phyloP scores from a whole-genome alignment of 1,140 invertebrate genomes.

The Amyelois transitella region DNA sequence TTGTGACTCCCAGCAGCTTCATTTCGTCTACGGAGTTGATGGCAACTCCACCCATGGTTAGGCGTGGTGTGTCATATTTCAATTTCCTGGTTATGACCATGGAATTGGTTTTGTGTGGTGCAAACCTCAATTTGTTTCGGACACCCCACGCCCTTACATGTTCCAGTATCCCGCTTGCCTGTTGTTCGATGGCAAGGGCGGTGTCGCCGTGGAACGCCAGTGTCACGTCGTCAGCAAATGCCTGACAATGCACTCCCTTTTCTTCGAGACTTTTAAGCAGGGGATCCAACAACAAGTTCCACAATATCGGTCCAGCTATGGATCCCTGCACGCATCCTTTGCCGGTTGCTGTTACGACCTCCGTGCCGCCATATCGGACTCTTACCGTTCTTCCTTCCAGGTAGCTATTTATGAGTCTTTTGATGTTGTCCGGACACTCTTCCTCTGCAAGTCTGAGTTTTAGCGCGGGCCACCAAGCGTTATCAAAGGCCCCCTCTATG shows the following conservation, averaged over 20 bases:
- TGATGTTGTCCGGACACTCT: not conserved
- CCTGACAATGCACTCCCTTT: not conserved
- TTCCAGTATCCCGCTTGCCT: too few relatives aligned
- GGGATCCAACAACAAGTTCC: slow-evolving; percentile 13
- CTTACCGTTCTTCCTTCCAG: not conserved
- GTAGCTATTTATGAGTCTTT: slow-evolving; percentile 1
- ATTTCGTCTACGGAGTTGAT: too few relatives aligned
- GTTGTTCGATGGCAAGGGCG: too few relatives aligned
- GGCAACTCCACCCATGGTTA: too few relatives aligned
- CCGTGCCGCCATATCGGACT: not conserved
- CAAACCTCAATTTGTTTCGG: too few relatives aligned
- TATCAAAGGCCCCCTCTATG: too few relatives aligned
- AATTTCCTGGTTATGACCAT: too few relatives aligned
- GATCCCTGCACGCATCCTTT: slow-evolving; percentile 24
- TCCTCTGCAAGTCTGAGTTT: not conserved
- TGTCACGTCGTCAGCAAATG: not conserved
- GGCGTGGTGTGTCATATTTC: too few relatives aligned
- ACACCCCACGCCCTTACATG: too few relatives aligned
- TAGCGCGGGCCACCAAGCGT: slow-evolving; percentile 7
- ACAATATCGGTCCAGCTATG: slow-evolving; percentile 12
- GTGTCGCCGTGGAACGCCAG: too few relatives aligned
- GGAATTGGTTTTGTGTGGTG: too few relatives aligned
- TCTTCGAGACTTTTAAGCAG: not conserved
- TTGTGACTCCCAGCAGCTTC: too few relatives aligned
- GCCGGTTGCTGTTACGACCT: not conserved